Evolutionary conservation across 2,113 vertebrate species (phyloP).

Genomic region (Heterocephalus glaber): DNA sequence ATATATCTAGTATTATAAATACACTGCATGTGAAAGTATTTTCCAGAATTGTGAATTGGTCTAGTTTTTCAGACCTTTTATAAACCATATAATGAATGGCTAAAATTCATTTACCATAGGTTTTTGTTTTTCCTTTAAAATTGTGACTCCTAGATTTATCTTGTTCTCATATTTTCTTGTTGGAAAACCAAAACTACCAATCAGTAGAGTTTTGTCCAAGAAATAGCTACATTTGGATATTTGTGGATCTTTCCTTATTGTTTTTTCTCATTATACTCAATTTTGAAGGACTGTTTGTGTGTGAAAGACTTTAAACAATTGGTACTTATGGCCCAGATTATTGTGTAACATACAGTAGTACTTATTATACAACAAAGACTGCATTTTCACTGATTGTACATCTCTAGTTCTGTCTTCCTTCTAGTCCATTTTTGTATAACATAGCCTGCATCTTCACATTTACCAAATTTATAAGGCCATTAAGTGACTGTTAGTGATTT

Average conservation of each 20-base stretch:
- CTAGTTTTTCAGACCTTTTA: conserved; percentile 22
- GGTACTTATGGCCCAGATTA: neutral
- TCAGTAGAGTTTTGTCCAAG: conserved; percentile 31
- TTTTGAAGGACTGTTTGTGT: conserved; percentile 36
- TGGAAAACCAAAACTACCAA: conserved; percentile 9
- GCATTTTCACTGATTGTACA: neutral
- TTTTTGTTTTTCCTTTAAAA: neutral
- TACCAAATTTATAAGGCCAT: neutral
- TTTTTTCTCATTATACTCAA: neutral
- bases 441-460: neutral
- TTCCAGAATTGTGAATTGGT: conserved; percentile 19
- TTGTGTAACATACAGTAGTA: neutral
- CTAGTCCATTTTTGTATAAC: neutral
- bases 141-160: conserved; percentile 9
- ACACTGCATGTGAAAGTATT: neutral
- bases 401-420: neutral
- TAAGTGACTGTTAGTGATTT: conserved; percentile 50
- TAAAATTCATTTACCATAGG: conserved; percentile 10
- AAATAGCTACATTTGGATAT: conserved; percentile 29
- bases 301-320: neutral
- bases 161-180: conserved; percentile 13
- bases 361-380: neutral
- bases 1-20: neutral
- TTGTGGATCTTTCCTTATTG: conserved; percentile 24
- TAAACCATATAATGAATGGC: conserved; percentile 46